These are phyloP conservation scores for Lindbergichthys nudifrons DNA, from an alignment of 2,797 vertebrate species.

Conservation along the genomic window DNA sequence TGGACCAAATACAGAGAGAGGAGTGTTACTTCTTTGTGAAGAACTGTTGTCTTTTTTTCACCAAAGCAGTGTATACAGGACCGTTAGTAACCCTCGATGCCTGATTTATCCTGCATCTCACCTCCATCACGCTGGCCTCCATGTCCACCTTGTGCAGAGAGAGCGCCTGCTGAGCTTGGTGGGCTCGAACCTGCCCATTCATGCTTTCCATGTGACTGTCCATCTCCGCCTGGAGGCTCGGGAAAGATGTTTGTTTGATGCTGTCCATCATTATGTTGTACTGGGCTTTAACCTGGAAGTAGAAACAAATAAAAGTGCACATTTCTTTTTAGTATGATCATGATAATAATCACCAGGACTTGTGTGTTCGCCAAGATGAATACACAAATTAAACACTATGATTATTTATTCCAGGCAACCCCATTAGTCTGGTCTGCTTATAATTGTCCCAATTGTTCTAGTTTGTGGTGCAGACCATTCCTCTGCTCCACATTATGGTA, in stretches of 20 bases:
- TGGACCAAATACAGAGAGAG: too few species aligned
- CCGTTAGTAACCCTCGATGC: too few species aligned
- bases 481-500: slow-evolving; percentile 13
- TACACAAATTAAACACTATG: neutral
- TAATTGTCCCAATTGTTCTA: neutral
- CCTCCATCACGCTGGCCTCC: slow-evolving; percentile 88
- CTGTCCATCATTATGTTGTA: slow-evolving; percentile 85
- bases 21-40: too few species aligned
- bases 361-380: neutral
- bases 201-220: slow-evolving; percentile 84
- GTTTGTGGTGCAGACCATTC: neutral
- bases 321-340: neutral
- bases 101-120: slow-evolving; percentile 40
- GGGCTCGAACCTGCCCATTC: slow-evolving; percentile 81
- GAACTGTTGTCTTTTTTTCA: too few species aligned
- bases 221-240: slow-evolving; percentile 84
- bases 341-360: neutral
- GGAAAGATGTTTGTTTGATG: slow-evolving; percentile 87
- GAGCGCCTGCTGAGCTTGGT: slow-evolving; percentile 87
- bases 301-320: neutral
- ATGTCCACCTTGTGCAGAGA: slow-evolving; percentile 89
- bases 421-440: neutral
- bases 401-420: neutral
- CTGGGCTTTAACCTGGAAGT: slow-evolving; percentile 85
- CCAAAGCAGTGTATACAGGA: too few species aligned